Conservation (phyloP, 1,140 invertebrate genomes). For the Drosophila arawakana region DNA sequence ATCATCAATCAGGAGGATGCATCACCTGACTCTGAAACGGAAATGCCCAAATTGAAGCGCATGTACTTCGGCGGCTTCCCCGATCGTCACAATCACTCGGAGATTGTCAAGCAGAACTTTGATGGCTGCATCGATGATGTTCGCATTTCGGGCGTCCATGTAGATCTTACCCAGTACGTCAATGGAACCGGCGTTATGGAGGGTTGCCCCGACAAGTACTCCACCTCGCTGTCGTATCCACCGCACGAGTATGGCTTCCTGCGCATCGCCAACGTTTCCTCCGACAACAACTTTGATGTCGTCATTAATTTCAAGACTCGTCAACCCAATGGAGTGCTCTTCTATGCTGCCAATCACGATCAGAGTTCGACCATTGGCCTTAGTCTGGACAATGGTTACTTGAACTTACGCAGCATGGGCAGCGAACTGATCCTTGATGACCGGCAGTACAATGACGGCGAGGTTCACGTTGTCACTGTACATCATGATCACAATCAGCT, state of each 20-base stretch:
- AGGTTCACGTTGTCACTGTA: constrained; percentile 97
- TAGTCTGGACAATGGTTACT: constrained; percentile 88
- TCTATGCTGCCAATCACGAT: constrained; percentile 89
- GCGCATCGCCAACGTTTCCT: constrained; percentile 86
- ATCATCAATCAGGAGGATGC: constrained; percentile 83
- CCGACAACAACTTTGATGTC: constrained; percentile 88
- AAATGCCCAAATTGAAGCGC: constrained; percentile 87
- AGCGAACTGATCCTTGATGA: constrained; percentile 87
- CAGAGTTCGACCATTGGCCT: constrained; percentile 88
- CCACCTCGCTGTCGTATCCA: constrained; percentile 77
- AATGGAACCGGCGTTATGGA: constrained; percentile 92
- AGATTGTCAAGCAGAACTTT: constrained; percentile 91
- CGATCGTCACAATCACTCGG: constrained; percentile 87
- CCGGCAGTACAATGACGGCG: constrained; percentile 92
- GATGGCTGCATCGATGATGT: constrained; percentile 97
- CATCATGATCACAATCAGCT: constrained; percentile 88
- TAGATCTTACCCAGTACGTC: constrained; percentile 92
- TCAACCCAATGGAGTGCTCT: constrained; percentile 91
- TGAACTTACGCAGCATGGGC: constrained; percentile 89
- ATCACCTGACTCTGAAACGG: constrained; percentile 72
- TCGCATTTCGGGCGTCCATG: constrained; percentile 89
- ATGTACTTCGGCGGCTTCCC: constrained; percentile 97
- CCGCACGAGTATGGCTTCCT: constrained; percentile 88
- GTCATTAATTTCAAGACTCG: constrained; percentile 96
- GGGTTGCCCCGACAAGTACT: constrained; percentile 91